Evolutionary conservation across 2,888 invertebrate species (phyloP), one percentile per base, ranked within the genome.

Genomic region (Tetrapedia diversipes): DNA sequence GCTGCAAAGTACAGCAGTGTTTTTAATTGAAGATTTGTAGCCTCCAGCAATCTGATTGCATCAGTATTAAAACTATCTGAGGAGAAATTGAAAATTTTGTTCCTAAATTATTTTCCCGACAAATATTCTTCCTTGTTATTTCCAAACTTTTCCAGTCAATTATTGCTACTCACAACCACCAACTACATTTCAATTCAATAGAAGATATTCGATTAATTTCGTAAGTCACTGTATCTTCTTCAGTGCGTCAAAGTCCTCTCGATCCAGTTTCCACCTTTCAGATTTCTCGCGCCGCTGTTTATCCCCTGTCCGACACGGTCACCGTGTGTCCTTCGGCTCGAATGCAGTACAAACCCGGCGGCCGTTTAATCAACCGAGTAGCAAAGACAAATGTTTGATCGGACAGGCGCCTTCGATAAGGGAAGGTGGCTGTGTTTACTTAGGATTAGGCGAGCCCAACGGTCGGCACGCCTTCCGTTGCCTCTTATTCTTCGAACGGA

Each of bases 351-450:
- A 85, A 87, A 87, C 86, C 86, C 81, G 74, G 80, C 86, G 76
- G 83, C 83, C 86, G 89, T 88, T 90, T 89, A 90, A 91, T 91
- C 90, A 90, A 87, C 85, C 90, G 87, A 90, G 90, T 86, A 86
- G 88, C 89, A 84, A 88, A 90, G 90, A 90, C 90, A 91, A 91
- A 91, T 91, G 90, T 91, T 91, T 91, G 90, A 90, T 89, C 88
- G 88, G 88, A 84, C 88, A 85, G 86, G 84, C 85, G 85, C 79
- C 81, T 77, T 61, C 49, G 65, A n/a, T n/a, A n/a, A 70, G 76
- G 51, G 56, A 77, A 81, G 83, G 81, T 80, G 80, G 67, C 67
- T 65, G 67, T 76, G 87, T 89, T 90, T 90, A 83, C 86, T 89
- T 85, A 88, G 88, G 88, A 90, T 90, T 89, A 88, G 85, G 79